Evolutionary conservation across 2,113 vertebrate genomes (phyloP).

Genomic region (Toxostoma redivivum): DNA sequence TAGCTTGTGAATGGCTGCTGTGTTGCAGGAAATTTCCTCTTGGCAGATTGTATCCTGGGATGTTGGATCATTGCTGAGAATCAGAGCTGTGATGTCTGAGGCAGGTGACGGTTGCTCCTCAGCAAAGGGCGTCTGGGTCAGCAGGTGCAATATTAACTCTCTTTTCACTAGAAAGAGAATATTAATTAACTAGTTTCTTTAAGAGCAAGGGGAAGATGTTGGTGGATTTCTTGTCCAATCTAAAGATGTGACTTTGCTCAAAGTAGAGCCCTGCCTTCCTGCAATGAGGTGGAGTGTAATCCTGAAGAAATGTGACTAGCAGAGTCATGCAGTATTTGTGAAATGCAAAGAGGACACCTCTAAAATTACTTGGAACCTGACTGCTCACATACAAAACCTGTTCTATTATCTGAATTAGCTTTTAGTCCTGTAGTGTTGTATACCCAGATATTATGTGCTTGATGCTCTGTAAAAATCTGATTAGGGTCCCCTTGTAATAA

Average conservation of each 20-base stretch:
- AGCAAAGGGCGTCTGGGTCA: neutral
- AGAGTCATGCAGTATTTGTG: neutral
- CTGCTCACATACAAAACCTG: neutral
- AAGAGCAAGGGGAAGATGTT: neutral
- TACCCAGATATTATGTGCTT: neutral
- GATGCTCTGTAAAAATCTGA: neutral
- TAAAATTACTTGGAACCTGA: neutral
- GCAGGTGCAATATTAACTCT: neutral
- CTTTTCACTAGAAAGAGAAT: neutral
- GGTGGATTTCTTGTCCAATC: neutral
- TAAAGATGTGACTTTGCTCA: neutral
- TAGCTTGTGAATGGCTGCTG: neutral
- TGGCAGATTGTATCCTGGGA: neutral
- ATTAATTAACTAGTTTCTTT: neutral
- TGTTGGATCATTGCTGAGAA: neutral
- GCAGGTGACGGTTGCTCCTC: neutral
- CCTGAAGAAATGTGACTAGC: neutral
- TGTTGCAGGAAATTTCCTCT: rapidly evolving
- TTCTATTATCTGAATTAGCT: neutral
- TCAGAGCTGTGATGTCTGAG: neutral
- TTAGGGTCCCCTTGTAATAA: neutral
- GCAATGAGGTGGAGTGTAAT: neutral
- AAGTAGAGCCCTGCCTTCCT: neutral
- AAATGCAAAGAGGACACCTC: neutral
- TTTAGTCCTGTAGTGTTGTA: neutral